A percentile compares a stretch with the other conserved stretches of the same genome.
These are phyloP conservation scores for Platysteira castanea DNA, from an alignment of 2,113 vertebrate genomes.

Conservation along the genomic window DNA sequence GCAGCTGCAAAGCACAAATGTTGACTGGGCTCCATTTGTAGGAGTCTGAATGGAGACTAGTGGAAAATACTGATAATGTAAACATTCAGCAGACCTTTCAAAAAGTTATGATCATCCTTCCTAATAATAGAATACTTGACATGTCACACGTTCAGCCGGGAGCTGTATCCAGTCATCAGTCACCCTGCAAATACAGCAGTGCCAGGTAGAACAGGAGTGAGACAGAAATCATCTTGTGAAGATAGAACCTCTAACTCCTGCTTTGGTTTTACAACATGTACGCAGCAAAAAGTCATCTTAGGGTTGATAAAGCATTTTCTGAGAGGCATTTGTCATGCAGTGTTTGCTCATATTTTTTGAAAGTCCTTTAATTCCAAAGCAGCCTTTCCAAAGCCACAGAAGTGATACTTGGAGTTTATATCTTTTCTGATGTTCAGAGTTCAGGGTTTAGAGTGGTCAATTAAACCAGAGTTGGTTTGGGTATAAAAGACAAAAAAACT, in stretches of 20 bases:
- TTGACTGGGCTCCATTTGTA: not conserved
- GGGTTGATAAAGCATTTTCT: not conserved
- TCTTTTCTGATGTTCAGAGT: not conserved
- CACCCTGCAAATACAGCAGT: not conserved
- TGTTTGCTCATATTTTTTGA: not conserved
- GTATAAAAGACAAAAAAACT: not conserved
- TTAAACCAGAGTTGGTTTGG: not conserved
- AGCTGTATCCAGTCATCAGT: not conserved
- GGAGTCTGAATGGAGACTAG: not conserved
- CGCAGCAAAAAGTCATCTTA: not conserved
- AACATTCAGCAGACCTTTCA: not conserved
- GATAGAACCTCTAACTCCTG: not conserved
- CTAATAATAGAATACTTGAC: not conserved
- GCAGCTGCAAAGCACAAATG: not conserved
- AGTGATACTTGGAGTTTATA: not conserved
- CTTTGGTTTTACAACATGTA: not conserved
- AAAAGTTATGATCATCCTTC: not conserved
- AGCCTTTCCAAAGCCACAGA: not conserved
- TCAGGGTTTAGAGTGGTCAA: not conserved
- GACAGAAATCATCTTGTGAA: not conserved
- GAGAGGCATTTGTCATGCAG: not conserved
- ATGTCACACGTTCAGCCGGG: not conserved
- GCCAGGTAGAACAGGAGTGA: not conserved
- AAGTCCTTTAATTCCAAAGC: not conserved
- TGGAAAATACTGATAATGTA: not conserved